These are phyloP conservation scores for Drosophila parabipectinata DNA, from an alignment of 1,140 invertebrate species.

Conservation along the genomic window DNA sequence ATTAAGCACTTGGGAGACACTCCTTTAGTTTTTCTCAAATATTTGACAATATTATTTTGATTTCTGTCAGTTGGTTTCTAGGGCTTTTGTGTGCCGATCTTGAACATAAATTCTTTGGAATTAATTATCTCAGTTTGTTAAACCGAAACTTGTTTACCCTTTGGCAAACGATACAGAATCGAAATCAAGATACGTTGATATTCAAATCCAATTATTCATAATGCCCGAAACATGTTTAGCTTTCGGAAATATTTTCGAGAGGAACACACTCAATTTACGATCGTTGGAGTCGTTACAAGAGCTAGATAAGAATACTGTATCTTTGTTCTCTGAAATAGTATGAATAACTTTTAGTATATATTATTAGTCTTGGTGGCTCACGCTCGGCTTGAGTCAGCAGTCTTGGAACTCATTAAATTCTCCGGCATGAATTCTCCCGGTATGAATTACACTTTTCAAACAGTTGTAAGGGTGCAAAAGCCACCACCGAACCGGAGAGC, in stretches of 20 bases:
- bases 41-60: not conserved
- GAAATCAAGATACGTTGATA: not conserved
- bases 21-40: slow-evolving; percentile 6
- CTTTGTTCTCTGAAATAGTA: not conserved
- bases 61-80: not conserved
- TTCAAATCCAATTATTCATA: not conserved
- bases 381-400: slow-evolving; percentile 19
- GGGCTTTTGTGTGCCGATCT: not conserved
- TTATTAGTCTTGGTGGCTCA: slow-evolving; percentile 1
- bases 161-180: not conserved
- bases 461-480: slow-evolving; percentile 26
- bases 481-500: slow-evolving; percentile 23
- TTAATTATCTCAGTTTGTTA: not conserved
- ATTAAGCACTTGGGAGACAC: slow-evolving; percentile 3
- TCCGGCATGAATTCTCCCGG: not conserved
- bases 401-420: slow-evolving; percentile 15
- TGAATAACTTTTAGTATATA: not conserved
- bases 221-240: not conserved
- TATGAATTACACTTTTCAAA: slow-evolving; percentile 6
- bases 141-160: not conserved
- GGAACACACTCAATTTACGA: not conserved
- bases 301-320: not conserved
- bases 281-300: not conserved
- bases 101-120: not conserved
- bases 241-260: not conserved